Evolutionary conservation across 2,797 vertebrate species (phyloP).

Genomic region (Merluccius polli): DNA sequence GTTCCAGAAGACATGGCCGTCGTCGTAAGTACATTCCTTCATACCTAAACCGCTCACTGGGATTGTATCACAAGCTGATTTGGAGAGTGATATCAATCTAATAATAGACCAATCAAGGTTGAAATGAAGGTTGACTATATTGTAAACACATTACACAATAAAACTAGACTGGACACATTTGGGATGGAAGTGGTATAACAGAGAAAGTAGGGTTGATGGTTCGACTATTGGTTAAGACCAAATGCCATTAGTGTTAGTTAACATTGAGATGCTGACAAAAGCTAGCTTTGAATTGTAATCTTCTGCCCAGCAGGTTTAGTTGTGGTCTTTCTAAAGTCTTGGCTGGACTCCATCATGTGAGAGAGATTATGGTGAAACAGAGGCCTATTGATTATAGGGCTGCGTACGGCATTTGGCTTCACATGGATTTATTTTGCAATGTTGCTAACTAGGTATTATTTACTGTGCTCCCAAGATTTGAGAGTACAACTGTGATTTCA

Average conservation of each 20-base stretch:
- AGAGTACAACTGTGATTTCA: neutral
- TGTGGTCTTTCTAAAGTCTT: constrained; percentile 34
- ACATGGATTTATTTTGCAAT: constrained; percentile 35
- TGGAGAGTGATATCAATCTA: neutral
- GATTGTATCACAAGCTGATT: neutral
- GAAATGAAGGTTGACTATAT: neutral
- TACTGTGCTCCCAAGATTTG: neutral
- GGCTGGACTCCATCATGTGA: constrained; percentile 68
- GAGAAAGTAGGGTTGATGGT: constrained; percentile 4
- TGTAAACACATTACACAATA: neutral
- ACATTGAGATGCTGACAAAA: constrained; percentile 18
- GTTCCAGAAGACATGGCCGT: constrained; percentile 70
- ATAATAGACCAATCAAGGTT: neutral
- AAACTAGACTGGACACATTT: neutral
- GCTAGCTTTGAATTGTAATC: constrained; percentile 27
- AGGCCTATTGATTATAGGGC: constrained; percentile 56
- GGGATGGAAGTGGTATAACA: neutral
- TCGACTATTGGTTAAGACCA: constrained; percentile 43
- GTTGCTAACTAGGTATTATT: neutral
- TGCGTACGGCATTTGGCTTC: constrained; percentile 14
- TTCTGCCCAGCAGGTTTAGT: constrained; percentile 39
- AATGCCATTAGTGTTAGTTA: constrained; percentile 46
- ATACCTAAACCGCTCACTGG: neutral
- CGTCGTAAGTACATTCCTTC: constrained; percentile 63
- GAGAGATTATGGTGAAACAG: constrained; percentile 67